Conservation (phyloP, 2,888 invertebrate genomes). For the Hymenopus coronatus region DNA sequence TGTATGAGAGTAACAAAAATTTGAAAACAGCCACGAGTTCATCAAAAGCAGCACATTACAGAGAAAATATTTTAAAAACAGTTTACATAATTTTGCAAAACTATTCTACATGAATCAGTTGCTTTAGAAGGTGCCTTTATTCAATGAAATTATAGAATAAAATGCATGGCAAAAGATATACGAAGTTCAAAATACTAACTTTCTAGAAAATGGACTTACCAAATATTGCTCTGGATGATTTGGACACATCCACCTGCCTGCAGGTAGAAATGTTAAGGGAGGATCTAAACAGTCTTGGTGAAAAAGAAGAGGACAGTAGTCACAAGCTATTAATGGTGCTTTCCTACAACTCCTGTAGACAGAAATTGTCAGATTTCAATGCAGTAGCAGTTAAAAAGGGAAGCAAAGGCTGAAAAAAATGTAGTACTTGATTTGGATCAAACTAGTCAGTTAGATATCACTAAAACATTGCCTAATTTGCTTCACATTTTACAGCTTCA, state of each 20-base stretch:
- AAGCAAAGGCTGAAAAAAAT: too few species aligned
- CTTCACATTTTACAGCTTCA: too few species aligned
- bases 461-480: too few species aligned
- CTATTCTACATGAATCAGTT: too few species aligned
- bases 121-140: neutral
- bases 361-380: neutral
- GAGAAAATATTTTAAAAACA: too few species aligned
- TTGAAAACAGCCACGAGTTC: too few species aligned
- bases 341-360: slow-evolving; percentile 69
- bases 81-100: neutral
- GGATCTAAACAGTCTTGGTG: slow-evolving; percentile 93
- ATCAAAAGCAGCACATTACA: too few species aligned
- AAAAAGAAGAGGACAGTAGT: slow-evolving; percentile 86
- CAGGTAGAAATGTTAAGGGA: slow-evolving; percentile 83
- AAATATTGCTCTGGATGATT: slow-evolving; percentile 90
- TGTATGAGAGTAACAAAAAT: too few species aligned
- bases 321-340: slow-evolving; percentile 86
- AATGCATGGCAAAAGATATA: neutral
- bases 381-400: too few species aligned
- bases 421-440: too few species aligned
- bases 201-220: slow-evolving; percentile 50
- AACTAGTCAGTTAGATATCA: too few species aligned
- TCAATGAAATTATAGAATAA: neutral
- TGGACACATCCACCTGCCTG: slow-evolving; percentile 96
- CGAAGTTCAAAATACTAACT: neutral